Conservation (phyloP, 2,113 vertebrate species). For the Raja brachyura region DNA sequence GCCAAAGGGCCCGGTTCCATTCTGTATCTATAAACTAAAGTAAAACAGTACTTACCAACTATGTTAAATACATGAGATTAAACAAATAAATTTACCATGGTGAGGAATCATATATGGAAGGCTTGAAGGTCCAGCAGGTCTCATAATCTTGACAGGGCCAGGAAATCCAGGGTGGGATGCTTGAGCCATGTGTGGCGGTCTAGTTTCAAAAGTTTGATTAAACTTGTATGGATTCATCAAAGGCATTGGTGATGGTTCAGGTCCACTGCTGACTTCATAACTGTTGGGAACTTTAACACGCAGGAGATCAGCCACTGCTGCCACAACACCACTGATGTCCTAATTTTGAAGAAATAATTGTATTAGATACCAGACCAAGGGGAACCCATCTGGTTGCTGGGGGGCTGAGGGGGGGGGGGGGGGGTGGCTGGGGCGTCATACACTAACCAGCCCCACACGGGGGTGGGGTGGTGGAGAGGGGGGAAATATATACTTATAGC, state of each 20-base stretch:
- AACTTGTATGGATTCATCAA: constrained; percentile 60
- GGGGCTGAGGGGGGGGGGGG: too few species aligned
- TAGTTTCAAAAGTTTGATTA: constrained; percentile 59
- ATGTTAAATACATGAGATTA: not conserved
- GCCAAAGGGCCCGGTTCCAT: too few species aligned
- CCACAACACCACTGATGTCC: constrained; percentile 79
- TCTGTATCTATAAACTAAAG: too few species aligned
- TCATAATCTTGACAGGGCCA: constrained; percentile 54
- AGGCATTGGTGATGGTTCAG: constrained; percentile 61
- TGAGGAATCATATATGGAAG: constrained; percentile 59
- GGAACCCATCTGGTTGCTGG: too few species aligned
- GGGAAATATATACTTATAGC: not conserved
- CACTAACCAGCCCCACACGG: too few species aligned
- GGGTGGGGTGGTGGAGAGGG: too few species aligned
- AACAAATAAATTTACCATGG: constrained; percentile 65
- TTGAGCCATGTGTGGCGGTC: constrained; percentile 58
- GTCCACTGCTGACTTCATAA: constrained; percentile 79
- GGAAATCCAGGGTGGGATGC: constrained; percentile 56
- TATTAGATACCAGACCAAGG: not conserved
- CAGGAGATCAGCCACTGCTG: constrained; percentile 78
- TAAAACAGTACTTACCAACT: not conserved
- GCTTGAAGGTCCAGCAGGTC: constrained; percentile 55
- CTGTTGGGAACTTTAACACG: constrained; percentile 70
- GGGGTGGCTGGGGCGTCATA: too few species aligned
- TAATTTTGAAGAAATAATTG: constrained; percentile 47